phyloP scores from a whole-genome alignment of 2,797 vertebrate species.

The Halcyon smyrnensis region DNA sequence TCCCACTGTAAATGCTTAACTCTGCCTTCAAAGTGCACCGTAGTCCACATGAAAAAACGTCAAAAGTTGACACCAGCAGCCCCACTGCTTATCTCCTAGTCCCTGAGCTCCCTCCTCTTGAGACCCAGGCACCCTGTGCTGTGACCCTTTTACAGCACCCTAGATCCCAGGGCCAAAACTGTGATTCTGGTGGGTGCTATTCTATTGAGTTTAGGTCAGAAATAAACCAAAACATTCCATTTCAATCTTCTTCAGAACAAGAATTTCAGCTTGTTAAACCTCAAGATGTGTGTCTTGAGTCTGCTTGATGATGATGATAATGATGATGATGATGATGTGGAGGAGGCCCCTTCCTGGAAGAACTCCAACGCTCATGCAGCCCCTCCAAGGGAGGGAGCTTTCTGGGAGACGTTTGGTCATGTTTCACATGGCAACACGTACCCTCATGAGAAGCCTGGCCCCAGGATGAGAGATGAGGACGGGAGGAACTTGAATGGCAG shows the following conservation, averaged over 20 bases:
- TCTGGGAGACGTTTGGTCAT: background rate
- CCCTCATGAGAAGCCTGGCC: background rate
- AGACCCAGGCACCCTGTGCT: background rate
- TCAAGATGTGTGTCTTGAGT: background rate
- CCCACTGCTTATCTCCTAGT: background rate
- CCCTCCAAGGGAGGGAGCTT: rapidly evolving
- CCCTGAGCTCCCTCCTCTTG: background rate
- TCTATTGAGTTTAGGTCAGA: background rate
- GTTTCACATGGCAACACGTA: rapidly evolving
- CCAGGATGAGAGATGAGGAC: background rate
- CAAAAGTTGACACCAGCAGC: background rate
- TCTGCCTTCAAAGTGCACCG: background rate
- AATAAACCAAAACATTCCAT: background rate
- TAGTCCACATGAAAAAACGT: background rate
- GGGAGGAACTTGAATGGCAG: background rate
- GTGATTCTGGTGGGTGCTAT: background rate
- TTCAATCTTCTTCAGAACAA: background rate
- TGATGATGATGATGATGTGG: background rate
- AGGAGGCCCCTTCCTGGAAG: background rate
- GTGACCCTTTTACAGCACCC: background rate
- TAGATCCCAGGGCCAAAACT: background rate
- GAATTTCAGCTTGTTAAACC: background rate
- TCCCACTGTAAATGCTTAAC: background rate
- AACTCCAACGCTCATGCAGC: rapidly evolving
- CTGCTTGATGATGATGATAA: background rate